Evolutionary conservation across 2,888 invertebrate genomes (phyloP), one percentile per base, ranked within the genome.

Genomic region (Diabrotica balteata): DNA sequence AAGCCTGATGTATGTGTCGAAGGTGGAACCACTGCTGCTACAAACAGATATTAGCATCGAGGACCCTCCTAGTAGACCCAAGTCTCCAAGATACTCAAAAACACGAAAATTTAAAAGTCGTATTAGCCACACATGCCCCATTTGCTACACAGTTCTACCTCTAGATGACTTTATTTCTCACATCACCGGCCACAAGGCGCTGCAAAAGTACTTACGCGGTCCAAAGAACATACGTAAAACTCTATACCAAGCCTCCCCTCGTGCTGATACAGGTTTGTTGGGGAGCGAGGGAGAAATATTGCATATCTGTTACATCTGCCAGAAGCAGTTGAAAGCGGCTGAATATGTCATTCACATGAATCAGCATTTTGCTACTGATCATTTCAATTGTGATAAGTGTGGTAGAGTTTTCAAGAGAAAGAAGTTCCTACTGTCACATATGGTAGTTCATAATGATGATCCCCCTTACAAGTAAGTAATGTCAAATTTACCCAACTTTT

Each of bases 401-500:
- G 75, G 74, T 61, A 73, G 80, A 57, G 76, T 80, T 32, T 81
- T 80, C 60, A 78, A 74, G 66, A 76, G 75, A 73, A 66, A 79
- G 59, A 80, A 79, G 67, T 79, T 80, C 70, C 73, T 81, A 61
- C 79, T 79, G 71, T 78, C 76, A 7, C 81, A 81, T 64, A 69
- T 76, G 32, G 70, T 80, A 1, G 77, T 77, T 63, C 81, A 81
- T 73, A 71, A 78, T 58, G 79, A 80, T 72, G 80, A 80, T 66
- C 77, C 72, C 63, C 80, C 81, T 1, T 81, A 75, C 58, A 77
- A 79, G 65, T 80, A 80, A 64, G 77, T 77, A 22, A 73, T 32
- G 0, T 5, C 32, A 32, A 32, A 32, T 5, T 32, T 32, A 32
- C 17, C 17, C 17, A 17, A 2, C 17, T 17, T 17, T 17, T 17